A percentile compares a stretch with the other conserved stretches of the same genome.
Evolutionary conservation across 1,140 invertebrate genomes (phyloP).

Genomic region (Drosophila nigromelanica): DNA sequence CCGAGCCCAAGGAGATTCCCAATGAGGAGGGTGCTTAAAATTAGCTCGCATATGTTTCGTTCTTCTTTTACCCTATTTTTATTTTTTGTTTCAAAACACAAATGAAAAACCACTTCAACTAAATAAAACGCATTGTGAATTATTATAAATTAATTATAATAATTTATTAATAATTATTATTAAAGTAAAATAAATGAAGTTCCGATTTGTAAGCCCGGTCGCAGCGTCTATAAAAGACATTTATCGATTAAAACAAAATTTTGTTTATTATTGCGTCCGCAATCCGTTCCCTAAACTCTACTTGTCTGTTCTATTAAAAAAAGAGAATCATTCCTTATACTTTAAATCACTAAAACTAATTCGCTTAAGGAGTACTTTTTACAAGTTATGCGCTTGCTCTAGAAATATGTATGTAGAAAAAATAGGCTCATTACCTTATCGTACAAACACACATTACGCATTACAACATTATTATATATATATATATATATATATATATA

Average conservation of each 20-base stretch:
- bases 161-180: slow-evolving; percentile 81
- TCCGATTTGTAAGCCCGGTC: slow-evolving; percentile 68
- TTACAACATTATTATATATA: not conserved
- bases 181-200: slow-evolving; percentile 78
- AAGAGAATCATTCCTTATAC: too few species aligned
- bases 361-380: too few species aligned
- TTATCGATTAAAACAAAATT: slow-evolving; percentile 24
- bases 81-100: slow-evolving; percentile 31
- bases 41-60: slow-evolving; percentile 48
- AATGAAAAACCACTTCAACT: slow-evolving; percentile 38
- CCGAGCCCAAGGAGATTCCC: slow-evolving; percentile 55
- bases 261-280: slow-evolving; percentile 31
- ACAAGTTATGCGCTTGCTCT: too few species aligned
- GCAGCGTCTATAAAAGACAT: slow-evolving; percentile 55
- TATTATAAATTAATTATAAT: slow-evolving; percentile 82
- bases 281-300: not conserved
- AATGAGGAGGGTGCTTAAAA: slow-evolving; percentile 39
- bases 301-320: too few species aligned
- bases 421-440: too few species aligned
- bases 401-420: too few species aligned
- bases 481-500: slow-evolving; percentile 4
- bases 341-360: too few species aligned
- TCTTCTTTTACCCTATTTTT: slow-evolving; percentile 34
- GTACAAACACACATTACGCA: too few species aligned
- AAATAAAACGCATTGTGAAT: slow-evolving; percentile 62